These are phyloP conservation scores for Alligator sinensis DNA, from an alignment of 2,113 vertebrate species.

Conservation along the genomic window DNA sequence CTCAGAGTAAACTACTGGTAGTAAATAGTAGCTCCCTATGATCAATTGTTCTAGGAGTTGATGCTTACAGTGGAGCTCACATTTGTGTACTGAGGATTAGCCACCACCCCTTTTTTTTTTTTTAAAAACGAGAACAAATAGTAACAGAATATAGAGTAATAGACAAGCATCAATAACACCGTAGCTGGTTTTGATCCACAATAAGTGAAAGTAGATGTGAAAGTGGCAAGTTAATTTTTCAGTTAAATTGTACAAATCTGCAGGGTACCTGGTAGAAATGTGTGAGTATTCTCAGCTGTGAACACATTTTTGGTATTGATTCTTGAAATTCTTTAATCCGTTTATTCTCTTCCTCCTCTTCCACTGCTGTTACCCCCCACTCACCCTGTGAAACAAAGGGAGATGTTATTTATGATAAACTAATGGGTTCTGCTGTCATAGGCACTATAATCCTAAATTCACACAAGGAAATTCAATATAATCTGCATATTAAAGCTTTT, in stretches of 20 bases:
- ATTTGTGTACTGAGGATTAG: not conserved
- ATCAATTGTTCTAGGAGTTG: not conserved
- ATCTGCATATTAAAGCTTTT: not conserved
- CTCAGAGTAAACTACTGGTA: not conserved
- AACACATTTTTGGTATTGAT: conserved; percentile 94
- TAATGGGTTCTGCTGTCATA: not conserved
- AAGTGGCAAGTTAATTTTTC: not conserved
- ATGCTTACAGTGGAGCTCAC: not conserved
- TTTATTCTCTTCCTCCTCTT: conserved; percentile 89
- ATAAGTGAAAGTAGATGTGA: rapidly evolving
- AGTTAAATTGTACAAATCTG: not conserved
- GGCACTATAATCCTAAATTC: not conserved
- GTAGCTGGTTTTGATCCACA: not conserved
- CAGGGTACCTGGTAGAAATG: conserved; percentile 95
- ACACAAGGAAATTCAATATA: not conserved
- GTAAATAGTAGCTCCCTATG: not conserved
- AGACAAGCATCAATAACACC: not conserved
- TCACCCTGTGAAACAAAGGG: conserved; percentile 82
- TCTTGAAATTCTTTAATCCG: conserved; percentile 91
- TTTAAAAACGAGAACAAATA: not conserved
- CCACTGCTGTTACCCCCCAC: conserved; percentile 92
- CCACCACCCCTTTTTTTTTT: not conserved
- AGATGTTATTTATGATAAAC: not conserved
- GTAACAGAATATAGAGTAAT: not conserved
- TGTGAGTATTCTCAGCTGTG: conserved; percentile 92